A percentile compares a stretch with the other conserved stretches of the same genome.
phyloP scores from a whole-genome alignment of 2,888 invertebrate species.

The Thecophora atra region DNA sequence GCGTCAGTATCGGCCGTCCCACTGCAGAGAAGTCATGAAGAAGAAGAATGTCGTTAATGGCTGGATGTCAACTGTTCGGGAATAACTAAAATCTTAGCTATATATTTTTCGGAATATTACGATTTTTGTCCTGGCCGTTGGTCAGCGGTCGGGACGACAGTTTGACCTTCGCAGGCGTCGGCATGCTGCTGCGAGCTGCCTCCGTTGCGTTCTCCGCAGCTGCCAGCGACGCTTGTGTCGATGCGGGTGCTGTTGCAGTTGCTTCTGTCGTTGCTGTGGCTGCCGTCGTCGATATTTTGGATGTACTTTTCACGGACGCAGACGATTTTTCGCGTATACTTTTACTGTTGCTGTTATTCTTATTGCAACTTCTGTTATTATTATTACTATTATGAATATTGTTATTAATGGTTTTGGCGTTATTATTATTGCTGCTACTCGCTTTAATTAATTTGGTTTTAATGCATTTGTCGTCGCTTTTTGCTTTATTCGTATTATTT shows the following conservation, averaged over 20 bases:
- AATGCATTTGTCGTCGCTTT: conserved; percentile 28
- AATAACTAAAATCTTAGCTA: not conserved
- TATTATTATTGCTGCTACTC: conserved; percentile 41
- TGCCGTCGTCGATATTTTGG: conserved; percentile 19
- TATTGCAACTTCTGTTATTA: conserved; percentile 35
- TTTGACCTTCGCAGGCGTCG: conserved; percentile 66
- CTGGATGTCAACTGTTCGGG: too few relatives aligned
- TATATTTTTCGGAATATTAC: conserved; percentile 47
- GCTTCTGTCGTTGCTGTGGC: conserved; percentile 18
- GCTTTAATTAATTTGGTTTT: conserved; percentile 34
- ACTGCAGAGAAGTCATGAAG: too few relatives aligned
- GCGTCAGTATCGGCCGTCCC: conserved; percentile 70
- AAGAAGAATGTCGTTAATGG: too few relatives aligned
- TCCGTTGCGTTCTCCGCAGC: conserved; percentile 43
- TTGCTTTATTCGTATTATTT: conserved; percentile 17
- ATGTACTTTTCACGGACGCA: conserved; percentile 16
- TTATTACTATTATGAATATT: conserved; percentile 37
- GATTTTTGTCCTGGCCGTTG: conserved; percentile 62
- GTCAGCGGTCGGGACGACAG: conserved; percentile 69
- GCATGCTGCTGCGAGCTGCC: conserved; percentile 51
- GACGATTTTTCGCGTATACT: conserved; percentile 9
- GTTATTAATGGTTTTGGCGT: conserved; percentile 32
- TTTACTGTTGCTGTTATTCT: conserved; percentile 35
- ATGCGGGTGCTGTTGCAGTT: conserved; percentile 42
- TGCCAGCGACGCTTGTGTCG: conserved; percentile 39